These are phyloP conservation scores for Ibycter americanus DNA, from an alignment of 2,797 vertebrate species.

Conservation along the genomic window DNA sequence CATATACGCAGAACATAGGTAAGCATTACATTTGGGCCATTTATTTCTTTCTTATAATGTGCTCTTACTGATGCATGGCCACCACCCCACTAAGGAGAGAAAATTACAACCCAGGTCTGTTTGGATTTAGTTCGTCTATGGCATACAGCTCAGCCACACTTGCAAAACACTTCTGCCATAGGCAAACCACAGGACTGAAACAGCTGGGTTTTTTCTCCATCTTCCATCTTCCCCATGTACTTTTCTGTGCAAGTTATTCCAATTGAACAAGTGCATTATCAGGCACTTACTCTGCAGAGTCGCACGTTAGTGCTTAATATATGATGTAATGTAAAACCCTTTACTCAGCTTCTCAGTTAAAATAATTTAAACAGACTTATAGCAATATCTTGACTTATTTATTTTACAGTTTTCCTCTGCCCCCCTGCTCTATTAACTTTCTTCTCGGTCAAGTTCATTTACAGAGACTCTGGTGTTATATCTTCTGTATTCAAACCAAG, in stretches of 20 bases:
- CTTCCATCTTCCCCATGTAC: background rate
- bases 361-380: background rate
- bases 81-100: background rate
- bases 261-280: background rate
- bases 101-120: background rate
- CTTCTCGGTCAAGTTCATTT: background rate
- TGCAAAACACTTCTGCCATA: background rate
- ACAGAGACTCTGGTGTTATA: background rate
- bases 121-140: background rate
- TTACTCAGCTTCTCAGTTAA: background rate
- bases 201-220: background rate
- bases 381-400: background rate
- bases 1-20: background rate
- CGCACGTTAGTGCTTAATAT: background rate
- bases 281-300: background rate
- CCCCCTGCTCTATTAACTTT: background rate
- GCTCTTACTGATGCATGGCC: background rate
- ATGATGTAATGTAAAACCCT: background rate
- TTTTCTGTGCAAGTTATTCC: background rate
- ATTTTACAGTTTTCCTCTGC: background rate
- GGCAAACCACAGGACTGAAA: background rate
- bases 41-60: background rate
- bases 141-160: background rate
- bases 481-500: background rate
- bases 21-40: background rate